These are phyloP conservation scores for Petrocephalus microphthalmus DNA, from an alignment of 2,113 vertebrate species.

Conservation along the genomic window DNA sequence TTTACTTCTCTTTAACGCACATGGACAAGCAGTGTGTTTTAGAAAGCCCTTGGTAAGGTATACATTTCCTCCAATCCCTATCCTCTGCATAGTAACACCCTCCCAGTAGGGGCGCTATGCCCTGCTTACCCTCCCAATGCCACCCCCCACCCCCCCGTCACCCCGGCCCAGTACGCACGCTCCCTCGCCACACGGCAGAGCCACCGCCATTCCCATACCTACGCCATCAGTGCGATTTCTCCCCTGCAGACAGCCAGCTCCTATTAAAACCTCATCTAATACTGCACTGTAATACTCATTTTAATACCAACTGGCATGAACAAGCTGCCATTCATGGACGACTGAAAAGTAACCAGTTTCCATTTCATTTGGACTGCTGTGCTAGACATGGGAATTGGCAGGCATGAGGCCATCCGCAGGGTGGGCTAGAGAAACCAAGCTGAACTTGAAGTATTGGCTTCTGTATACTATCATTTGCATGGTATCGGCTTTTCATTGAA, in stretches of 20 bases:
- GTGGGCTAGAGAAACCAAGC: background rate
- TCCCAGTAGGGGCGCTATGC: background rate
- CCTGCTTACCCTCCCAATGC: background rate
- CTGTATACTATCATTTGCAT: background rate
- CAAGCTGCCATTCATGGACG: background rate
- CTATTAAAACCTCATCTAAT: background rate
- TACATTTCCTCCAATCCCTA: conserved; percentile 12
- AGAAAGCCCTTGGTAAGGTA: conserved; percentile 42
- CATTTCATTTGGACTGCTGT: background rate
- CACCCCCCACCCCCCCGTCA: background rate
- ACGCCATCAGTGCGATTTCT: background rate
- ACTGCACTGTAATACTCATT: background rate
- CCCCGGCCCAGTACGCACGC: background rate
- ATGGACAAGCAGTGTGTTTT: conserved; percentile 30
- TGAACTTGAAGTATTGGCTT: background rate
- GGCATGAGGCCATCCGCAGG: background rate
- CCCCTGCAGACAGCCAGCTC: background rate
- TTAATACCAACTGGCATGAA: background rate
- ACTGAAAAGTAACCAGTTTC: background rate
- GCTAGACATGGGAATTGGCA: background rate
- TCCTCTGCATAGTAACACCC: conserved; percentile 1
- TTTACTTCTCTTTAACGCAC: conserved; percentile 40
- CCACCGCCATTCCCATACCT: background rate
- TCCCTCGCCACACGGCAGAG: background rate
- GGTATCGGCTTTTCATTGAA: background rate